Percentiles rank a stretch among this genome's conserved stretches.
Conservation (phyloP, 2,888 invertebrate species). For the Cephus rjabovi region DNA sequence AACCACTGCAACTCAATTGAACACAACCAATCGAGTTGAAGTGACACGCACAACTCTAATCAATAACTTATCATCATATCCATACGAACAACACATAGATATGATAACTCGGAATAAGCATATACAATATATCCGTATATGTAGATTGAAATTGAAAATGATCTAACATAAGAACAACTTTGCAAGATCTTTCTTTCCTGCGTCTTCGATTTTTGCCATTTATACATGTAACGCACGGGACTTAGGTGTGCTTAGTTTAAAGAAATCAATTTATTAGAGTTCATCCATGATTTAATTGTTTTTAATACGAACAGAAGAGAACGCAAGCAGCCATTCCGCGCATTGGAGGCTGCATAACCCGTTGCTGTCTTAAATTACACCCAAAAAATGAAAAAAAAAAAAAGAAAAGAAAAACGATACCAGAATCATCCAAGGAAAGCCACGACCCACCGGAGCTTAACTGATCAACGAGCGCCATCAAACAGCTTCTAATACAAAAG, state of each 20-base stretch:
- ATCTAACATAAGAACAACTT: not conserved
- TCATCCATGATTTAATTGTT: constrained; percentile 42
- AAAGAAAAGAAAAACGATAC: not conserved
- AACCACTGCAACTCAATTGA: not conserved
- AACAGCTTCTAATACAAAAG: not conserved
- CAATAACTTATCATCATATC: not conserved
- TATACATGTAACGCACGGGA: not conserved
- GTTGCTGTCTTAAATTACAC: not conserved
- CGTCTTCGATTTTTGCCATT: not conserved
- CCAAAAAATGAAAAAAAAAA: not conserved
- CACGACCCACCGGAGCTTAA: not conserved
- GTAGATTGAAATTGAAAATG: not conserved
- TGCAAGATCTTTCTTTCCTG: not conserved
- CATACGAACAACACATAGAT: not conserved
- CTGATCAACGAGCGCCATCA: not conserved
- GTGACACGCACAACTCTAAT: not conserved
- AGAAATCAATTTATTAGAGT: constrained; percentile 60
- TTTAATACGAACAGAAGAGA: constrained; percentile 54
- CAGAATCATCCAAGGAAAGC: not conserved
- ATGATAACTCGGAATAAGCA: not conserved
- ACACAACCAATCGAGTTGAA: not conserved
- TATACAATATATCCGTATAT: not conserved
- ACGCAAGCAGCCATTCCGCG: constrained; percentile 31
- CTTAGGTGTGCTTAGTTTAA: constrained; percentile 15
- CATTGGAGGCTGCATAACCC: not conserved